Conservation (phyloP, 2,113 vertebrate genomes). For the Xiphophorus couchianus region DNA sequence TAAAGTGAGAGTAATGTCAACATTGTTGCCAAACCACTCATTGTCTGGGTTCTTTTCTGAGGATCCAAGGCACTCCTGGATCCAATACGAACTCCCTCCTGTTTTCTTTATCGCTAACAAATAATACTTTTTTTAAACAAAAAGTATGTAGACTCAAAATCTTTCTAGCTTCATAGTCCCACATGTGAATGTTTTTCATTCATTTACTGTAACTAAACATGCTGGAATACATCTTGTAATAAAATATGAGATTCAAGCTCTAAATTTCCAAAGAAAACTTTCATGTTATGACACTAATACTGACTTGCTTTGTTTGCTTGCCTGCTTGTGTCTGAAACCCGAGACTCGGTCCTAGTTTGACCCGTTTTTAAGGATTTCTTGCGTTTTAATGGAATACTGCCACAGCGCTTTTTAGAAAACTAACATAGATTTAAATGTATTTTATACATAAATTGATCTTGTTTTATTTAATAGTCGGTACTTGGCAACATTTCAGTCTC, state of each 20-base stretch:
- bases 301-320: too few relatives aligned
- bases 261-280: too few relatives aligned
- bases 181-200: not conserved
- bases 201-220: too few relatives aligned
- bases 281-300: too few relatives aligned
- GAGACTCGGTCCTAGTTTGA: too few relatives aligned
- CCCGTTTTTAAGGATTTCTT: too few relatives aligned
- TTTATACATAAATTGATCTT: not conserved
- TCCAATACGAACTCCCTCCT: not conserved
- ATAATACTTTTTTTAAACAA: not conserved
- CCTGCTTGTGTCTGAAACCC: too few relatives aligned
- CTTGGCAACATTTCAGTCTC: not conserved
- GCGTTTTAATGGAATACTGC: too few relatives aligned
- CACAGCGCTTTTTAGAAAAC: too few relatives aligned
- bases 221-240: too few relatives aligned
- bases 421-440: not conserved
- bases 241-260: too few relatives aligned
- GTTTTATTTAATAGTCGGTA: not conserved
- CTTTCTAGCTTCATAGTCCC: not conserved
- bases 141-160: not conserved
- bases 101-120: not conserved
- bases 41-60: slow-evolving; percentile 27
- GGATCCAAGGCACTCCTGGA: slow-evolving; percentile 31
- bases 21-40: not conserved
- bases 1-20: slow-evolving; percentile 19